Conservation (phyloP, 2,888 invertebrate genomes). For the Lamellibrachia columna region DNA sequence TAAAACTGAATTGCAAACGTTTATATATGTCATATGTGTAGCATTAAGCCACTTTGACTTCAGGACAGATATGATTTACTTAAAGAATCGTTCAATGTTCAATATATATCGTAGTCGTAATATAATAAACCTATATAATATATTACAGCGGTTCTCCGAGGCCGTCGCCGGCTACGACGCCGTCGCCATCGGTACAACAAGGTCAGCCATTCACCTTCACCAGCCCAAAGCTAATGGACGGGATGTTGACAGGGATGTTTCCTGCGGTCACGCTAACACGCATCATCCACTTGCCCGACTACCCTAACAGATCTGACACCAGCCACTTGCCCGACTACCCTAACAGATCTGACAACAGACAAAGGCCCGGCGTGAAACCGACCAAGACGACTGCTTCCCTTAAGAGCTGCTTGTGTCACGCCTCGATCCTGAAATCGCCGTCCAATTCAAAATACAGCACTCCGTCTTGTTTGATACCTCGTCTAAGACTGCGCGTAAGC, state of each 20-base stretch:
- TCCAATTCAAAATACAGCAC: not conserved
- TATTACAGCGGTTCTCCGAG: not conserved
- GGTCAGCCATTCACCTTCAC: not conserved
- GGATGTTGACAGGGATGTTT: not conserved
- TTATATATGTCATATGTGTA: too few species aligned
- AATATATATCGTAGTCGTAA: not conserved
- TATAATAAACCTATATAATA: not conserved
- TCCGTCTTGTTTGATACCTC: not conserved
- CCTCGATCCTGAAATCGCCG: not conserved
- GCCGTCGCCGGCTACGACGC: not conserved
- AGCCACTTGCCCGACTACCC: not conserved
- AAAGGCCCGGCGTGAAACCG: not conserved
- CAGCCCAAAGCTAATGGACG: not conserved
- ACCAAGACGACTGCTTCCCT: not conserved
- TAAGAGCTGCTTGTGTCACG: not conserved
- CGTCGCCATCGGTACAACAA: not conserved
- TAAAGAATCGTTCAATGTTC: too few species aligned
- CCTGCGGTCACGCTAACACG: not conserved
- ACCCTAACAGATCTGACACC: too few species aligned
- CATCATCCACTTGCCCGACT: not conserved
- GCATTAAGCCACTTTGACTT: too few species aligned
- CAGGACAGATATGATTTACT: too few species aligned
- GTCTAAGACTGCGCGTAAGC: not conserved
- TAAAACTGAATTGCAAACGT: too few species aligned
- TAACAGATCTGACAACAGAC: not conserved